Conservation (phyloP, 2,797 vertebrate genomes). For the Artibeus jamaicensis region DNA sequence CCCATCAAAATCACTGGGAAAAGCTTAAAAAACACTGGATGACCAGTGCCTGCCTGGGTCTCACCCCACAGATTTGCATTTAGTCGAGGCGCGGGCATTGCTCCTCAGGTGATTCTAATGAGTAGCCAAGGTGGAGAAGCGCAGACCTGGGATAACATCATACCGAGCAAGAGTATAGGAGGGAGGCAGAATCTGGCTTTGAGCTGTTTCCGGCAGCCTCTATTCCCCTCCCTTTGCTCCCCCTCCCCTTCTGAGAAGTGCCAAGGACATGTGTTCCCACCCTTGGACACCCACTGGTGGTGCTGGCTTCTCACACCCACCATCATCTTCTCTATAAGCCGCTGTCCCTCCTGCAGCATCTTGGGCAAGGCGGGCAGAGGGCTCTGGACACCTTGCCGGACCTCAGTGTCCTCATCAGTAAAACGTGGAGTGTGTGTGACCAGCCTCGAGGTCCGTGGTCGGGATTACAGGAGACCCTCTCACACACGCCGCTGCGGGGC, state of each 20-base stretch:
- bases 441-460: neutral
- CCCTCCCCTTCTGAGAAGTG: neutral
- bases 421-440: neutral
- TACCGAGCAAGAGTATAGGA: neutral
- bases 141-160: too few relatives aligned
- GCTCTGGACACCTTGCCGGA: neutral
- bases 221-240: neutral
- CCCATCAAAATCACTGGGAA: neutral
- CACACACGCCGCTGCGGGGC: neutral
- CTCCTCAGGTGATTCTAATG: neutral
- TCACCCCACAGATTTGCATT: neutral
- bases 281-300: fast-evolving
- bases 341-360: fast-evolving
- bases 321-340: neutral
- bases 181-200: neutral
- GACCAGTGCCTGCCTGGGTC: neutral
- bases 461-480: neutral
- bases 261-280: neutral
- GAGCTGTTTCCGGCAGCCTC: neutral
- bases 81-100: neutral
- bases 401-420: neutral
- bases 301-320: neutral
- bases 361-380: neutral
- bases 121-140: neutral
- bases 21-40: neutral